A percentile compares a stretch with the other conserved stretches of the same genome.
phyloP scores from a whole-genome alignment of 2,797 vertebrate species.

The Muscicapa striata region DNA sequence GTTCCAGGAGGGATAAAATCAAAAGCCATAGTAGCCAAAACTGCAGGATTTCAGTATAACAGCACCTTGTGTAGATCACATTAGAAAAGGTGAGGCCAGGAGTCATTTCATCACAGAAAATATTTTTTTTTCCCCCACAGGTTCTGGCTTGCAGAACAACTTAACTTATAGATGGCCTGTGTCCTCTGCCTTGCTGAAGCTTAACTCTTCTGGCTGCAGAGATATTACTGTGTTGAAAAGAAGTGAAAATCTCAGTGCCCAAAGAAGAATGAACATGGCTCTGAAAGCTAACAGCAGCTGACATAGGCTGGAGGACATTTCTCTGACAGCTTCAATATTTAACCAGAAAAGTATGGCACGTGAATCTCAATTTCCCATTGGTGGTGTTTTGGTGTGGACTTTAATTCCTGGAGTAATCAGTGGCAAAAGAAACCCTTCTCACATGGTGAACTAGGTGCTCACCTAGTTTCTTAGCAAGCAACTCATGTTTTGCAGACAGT shows the following conservation, averaged over 20 bases:
- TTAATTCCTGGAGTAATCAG: background rate
- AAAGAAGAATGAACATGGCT: background rate
- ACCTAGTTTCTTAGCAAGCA: background rate
- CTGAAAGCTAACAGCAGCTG: background rate
- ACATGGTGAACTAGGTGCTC: background rate
- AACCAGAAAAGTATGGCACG: background rate
- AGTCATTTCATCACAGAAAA: background rate
- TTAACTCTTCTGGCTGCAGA: background rate
- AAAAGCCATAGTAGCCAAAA: background rate
- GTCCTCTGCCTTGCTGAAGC: background rate
- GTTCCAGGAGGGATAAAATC: background rate
- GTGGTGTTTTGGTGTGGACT: background rate
- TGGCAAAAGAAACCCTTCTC: background rate
- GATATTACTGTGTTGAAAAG: background rate
- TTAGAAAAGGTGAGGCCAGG: background rate
- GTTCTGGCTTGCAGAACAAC: background rate
- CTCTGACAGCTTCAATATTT: background rate
- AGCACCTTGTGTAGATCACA: background rate
- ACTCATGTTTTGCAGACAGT: background rate
- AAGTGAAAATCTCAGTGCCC: background rate
- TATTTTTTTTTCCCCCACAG: background rate
- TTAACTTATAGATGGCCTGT: background rate
- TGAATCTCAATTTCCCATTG: background rate
- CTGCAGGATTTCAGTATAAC: background rate
- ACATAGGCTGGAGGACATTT: background rate